phyloP scores from a whole-genome alignment of 1,140 invertebrate species.

The Nephotettix cincticeps region DNA sequence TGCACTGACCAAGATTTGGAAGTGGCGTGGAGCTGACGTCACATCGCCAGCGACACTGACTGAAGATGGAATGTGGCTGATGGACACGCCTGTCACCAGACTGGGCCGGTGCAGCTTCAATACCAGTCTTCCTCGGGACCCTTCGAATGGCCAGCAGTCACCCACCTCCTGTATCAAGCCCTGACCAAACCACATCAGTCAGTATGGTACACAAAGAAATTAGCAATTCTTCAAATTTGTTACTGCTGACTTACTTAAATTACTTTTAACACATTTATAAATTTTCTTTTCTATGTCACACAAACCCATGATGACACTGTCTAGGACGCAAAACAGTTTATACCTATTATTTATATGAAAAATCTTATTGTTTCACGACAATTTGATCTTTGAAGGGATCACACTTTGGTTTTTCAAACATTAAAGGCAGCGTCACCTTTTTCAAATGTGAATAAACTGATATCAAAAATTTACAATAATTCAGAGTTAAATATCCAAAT shows the following conservation, averaged over 20 bases:
- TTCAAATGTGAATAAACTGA: no score
- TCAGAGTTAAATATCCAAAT: no score
- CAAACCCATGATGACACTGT: not conserved
- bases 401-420: no score
- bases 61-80: not conserved
- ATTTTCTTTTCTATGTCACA: not conserved
- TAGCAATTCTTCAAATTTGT: not conserved
- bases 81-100: not conserved
- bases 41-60: not conserved
- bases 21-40: not conserved
- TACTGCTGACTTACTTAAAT: not conserved
- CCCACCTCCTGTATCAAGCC: conserved; percentile 1
- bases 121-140: not conserved
- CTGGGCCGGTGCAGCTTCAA: not conserved
- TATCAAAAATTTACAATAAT: no score
- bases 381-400: no score
- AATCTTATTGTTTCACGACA: no score
- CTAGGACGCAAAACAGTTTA: not conserved
- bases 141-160: not conserved
- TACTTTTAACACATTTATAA: not conserved
- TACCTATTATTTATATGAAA: not conserved
- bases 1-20: not conserved
- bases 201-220: not conserved
- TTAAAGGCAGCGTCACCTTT: no score
- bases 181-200: not conserved